A percentile compares a stretch with the other conserved stretches of the same genome.
Evolutionary conservation across 2,888 invertebrate genomes (phyloP).

Genomic region (Axea sp.): DNA sequence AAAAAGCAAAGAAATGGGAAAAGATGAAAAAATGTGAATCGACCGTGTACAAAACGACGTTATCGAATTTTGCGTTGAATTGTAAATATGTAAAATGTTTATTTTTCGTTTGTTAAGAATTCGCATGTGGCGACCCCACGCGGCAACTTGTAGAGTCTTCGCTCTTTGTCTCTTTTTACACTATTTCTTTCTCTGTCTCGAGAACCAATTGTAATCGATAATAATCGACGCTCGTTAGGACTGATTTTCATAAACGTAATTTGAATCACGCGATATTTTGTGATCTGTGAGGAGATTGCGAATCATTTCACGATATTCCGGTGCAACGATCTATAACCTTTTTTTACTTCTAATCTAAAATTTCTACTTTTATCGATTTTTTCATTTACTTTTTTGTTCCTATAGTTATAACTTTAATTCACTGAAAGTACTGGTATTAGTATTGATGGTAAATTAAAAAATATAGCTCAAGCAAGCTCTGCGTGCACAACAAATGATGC

Average conservation of each 20-base stretch:
- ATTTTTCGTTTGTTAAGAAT: slow-evolving; percentile 11
- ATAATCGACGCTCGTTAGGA: slow-evolving; percentile 54
- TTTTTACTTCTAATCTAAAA: too few relatives aligned
- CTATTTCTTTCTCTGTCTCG: slow-evolving; percentile 13
- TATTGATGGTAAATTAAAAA: too few relatives aligned
- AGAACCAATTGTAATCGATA: slow-evolving; percentile 51
- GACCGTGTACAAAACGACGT: slow-evolving; percentile 32
- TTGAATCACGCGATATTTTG: slow-evolving; percentile 27
- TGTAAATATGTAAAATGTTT: slow-evolving; percentile 51
- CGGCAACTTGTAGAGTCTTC: slow-evolving; percentile 8
- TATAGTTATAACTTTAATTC: too few relatives aligned
- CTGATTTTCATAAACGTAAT: slow-evolving; percentile 53
- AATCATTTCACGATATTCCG: slow-evolving; percentile 22
- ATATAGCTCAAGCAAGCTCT: too few relatives aligned
- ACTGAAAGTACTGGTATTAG: too few relatives aligned
- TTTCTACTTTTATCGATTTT: too few relatives aligned
- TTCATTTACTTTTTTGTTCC: too few relatives aligned
- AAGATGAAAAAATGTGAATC: background rate
- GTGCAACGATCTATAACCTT: background rate
- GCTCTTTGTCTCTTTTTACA: slow-evolving; percentile 1
- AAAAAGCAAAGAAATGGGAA: slow-evolving; percentile 7
- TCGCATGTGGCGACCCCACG: slow-evolving; percentile 24
- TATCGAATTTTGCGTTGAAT: slow-evolving; percentile 28
- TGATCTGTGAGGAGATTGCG: slow-evolving; percentile 31
- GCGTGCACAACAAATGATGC: too few relatives aligned